Base-by-base conservation (phyloP, 2,797 vertebrate genomes). In the Schizothorax lantsangensis region DNA sequence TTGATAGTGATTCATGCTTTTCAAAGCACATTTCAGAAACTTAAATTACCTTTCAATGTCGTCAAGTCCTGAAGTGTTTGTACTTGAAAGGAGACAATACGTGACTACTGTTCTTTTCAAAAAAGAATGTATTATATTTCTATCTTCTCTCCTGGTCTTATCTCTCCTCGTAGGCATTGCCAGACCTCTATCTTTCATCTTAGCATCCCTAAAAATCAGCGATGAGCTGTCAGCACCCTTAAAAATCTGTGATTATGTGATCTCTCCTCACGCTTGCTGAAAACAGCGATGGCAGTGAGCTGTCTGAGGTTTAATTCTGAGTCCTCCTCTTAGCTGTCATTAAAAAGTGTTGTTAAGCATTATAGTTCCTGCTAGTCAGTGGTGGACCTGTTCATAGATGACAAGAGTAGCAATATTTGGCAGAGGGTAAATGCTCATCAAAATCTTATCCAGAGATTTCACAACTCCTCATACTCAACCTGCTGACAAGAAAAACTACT, bases 41-140 rank as follows among this genome's bases (percentile, higher is more conserved):
- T 26, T 80, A 64, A 80, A 80, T 80, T 64, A 64, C 78, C n/a
- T 79, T 79, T 64, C n/a, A 26, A 38, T 19, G 78, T 45, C 62
- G 8, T 74, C 33, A 66, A 6, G 33, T 40, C 62, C 15, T 80
- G 38, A 57, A 78, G 52, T 66, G 17, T 80, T 45, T 66, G n/a
- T 66, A 47, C 59, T 80, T 33, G 79, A 80, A 66, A 66, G 40
- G 38, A 64, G 19, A 73, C n/a, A 83, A 49, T 47, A 43, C 23
- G 43, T 74, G 45, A 62, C 36, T 80, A 33, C n/a, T 66, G 77
- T 40, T 79, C 36, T 26, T 79, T 79, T 43, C 6, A 66, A 12
- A 80, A 80, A 66, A 47, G 1, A 80, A 21, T 30, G 9, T 30
- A 66, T 64, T 26, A 64, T 79, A 26, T 62, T 73, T 33, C 11